phyloP scores from a whole-genome alignment of 2,113 vertebrate genomes.

The Phycodurus eques region DNA sequence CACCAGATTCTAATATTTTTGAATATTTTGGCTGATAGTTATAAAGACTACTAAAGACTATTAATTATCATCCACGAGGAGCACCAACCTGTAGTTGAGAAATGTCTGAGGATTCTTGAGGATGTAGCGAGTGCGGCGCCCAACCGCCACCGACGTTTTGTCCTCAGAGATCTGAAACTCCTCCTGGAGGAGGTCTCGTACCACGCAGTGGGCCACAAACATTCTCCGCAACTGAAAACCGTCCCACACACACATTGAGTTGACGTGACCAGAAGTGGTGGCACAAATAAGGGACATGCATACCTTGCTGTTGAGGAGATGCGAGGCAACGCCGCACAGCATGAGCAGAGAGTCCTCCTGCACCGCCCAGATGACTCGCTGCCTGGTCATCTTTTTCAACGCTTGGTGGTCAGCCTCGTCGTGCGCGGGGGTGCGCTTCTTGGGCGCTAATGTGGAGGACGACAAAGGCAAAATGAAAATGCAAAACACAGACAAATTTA shows the following conservation, averaged over 20 bases:
- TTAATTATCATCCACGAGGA: background rate
- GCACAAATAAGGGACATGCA: too few relatives aligned
- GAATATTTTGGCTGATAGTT: too few relatives aligned
- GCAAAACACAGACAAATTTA: background rate
- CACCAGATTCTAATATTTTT: too few relatives aligned
- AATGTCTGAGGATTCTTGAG: slow-evolving; percentile 90
- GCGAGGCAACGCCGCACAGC: slow-evolving; percentile 88
- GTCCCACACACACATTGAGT: background rate
- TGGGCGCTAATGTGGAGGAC: slow-evolving; percentile 30
- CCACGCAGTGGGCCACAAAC: slow-evolving; percentile 87
- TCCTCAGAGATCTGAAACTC: slow-evolving; percentile 88
- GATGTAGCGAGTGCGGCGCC: slow-evolving; percentile 87
- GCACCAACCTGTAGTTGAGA: slow-evolving; percentile 86
- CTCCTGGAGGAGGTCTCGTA: slow-evolving; percentile 87
- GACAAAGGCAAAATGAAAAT: background rate
- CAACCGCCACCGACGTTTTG: slow-evolving; percentile 89
- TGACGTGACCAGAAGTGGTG: background rate
- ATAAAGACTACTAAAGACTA: too few relatives aligned
- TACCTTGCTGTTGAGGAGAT: slow-evolving; percentile 90
- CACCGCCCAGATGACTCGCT: slow-evolving; percentile 86
- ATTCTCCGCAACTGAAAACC: slow-evolving; percentile 82
- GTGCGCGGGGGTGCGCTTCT: slow-evolving; percentile 69
- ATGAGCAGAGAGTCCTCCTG: slow-evolving; percentile 92
- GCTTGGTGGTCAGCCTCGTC: slow-evolving; percentile 88
- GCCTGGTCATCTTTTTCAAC: slow-evolving; percentile 86